phyloP scores from a whole-genome alignment of 2,113 vertebrate genomes.

The Potamarius usumacintae region DNA sequence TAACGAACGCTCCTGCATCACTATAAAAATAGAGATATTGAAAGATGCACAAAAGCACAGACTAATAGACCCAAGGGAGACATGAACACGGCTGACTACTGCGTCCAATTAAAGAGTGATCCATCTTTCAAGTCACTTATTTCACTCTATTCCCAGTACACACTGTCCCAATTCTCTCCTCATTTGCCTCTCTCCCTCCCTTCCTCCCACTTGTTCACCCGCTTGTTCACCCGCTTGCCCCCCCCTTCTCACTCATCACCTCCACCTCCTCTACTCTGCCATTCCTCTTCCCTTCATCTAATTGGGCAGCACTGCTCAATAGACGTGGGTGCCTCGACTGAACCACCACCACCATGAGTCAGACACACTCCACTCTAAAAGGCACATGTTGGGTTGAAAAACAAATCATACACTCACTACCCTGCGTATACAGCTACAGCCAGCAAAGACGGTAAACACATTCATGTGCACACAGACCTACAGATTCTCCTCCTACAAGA shows the following conservation, averaged over 20 bases:
- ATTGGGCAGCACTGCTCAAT: conserved; percentile 62
- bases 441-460: background rate
- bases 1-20: background rate
- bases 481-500: background rate
- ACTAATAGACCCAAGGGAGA: conserved; percentile 71
- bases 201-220: conserved; percentile 1
- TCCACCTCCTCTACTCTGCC: conserved; percentile 45
- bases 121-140: conserved; percentile 25
- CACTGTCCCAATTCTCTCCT: conserved; percentile 1
- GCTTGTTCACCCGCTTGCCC: too few relatives aligned
- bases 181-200: background rate
- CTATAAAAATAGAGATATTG: background rate
- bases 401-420: conserved; percentile 25
- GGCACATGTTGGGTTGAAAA: conserved; percentile 50
- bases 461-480: background rate
- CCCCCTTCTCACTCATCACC: conserved; percentile 27
- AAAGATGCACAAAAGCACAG: conserved; percentile 12
- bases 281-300: conserved; percentile 39
- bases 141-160: conserved; percentile 30
- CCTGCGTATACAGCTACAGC: background rate
- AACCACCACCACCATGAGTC: conserved; percentile 44
- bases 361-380: conserved; percentile 39
- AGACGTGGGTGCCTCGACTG: conserved; percentile 45
- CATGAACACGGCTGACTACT: conserved; percentile 65
- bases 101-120: conserved; percentile 68